Evolutionary conservation across 2,888 invertebrate genomes (phyloP).

Genomic region (Drosophila prostipennis): DNA sequence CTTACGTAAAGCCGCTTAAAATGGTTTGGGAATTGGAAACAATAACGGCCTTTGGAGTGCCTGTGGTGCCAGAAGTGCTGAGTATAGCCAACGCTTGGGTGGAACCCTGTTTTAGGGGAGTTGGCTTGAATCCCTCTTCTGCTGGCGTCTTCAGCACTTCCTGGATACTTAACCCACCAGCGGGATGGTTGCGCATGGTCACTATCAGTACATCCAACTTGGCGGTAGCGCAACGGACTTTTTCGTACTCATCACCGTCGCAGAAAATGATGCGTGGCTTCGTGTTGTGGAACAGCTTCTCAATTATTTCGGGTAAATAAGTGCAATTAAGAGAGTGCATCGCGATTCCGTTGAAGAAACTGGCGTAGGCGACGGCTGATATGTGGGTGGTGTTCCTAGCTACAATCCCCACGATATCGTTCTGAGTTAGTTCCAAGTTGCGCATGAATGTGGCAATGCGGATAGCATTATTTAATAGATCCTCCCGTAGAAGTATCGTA

Average conservation of each 20-base stretch:
- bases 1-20: constrained; percentile 29
- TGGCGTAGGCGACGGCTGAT: too few species aligned
- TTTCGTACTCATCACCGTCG: constrained; percentile 54
- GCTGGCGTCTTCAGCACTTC: constrained; percentile 46
- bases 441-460: too few species aligned
- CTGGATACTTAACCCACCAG: constrained; percentile 36
- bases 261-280: constrained; percentile 62
- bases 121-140: constrained; percentile 47
- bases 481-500: too few species aligned
- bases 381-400: too few species aligned
- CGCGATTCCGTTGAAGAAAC: too few species aligned
- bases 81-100: constrained; percentile 73
- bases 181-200: constrained; percentile 48
- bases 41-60: constrained; percentile 71
- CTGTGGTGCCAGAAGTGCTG: constrained; percentile 80
- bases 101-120: constrained; percentile 54
- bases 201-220: constrained; percentile 40
- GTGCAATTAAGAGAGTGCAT: too few species aligned
- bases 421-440: too few species aligned
- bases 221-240: constrained; percentile 26
- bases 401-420: too few species aligned
- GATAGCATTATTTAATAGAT: too few species aligned
- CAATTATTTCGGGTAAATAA: constrained; percentile 49
- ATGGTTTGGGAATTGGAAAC: constrained; percentile 43
- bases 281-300: constrained; percentile 55